Base-by-base conservation (phyloP, 2,888 invertebrate genomes). In the Cenopis cana region DNA sequence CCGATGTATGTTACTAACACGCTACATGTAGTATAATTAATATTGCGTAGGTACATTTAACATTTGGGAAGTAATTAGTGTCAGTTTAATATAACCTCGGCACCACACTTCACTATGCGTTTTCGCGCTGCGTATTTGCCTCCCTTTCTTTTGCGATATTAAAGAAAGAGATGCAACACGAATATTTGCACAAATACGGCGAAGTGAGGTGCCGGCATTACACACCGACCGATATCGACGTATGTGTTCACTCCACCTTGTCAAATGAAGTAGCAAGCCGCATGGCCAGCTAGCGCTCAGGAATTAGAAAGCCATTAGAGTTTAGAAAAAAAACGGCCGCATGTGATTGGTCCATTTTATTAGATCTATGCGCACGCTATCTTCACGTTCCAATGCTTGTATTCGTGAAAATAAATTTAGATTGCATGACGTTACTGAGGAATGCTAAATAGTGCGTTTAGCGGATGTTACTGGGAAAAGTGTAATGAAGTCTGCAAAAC, bases 341-440 rank as follows among this genome's bases (percentile, higher is more conserved):
- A 55, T 71, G 60, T 61, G 66, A 71, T 71, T 71, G 71, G 71
- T 66, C 71, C 55, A 60, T 71, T 71, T 71, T 66, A 71, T 70
- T 61, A 66, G 66, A 71, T 71, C 55, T 61, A 67, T 71, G 60
- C 66, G 66, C 71, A 71, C 71, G 71, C 66, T 55, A 71, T 71
- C 71, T 67, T 59, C 29, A 66, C 71, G 71, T 67, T 71, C 66
- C 66, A 54, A 67, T 67, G 65, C 66, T 49, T 55, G 55, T 33
- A 65, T 67, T 66, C 71, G 66, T 71, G 61, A 71, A 71, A 71
- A 71, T 71, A 71, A 71, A 71, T 67, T 71, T 71, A 71, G 71
- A 71, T 71, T 60, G 71, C 66, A 66, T 71, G 71, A 71, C 66
- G 71, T 67, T 71, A 55, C 57, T 36, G 12, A 55, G 66, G 71